Evolutionary conservation across 2,797 vertebrate genomes (phyloP), one percentile per base, ranked within the genome.

Genomic region (Hemibagrus guttatus): DNA sequence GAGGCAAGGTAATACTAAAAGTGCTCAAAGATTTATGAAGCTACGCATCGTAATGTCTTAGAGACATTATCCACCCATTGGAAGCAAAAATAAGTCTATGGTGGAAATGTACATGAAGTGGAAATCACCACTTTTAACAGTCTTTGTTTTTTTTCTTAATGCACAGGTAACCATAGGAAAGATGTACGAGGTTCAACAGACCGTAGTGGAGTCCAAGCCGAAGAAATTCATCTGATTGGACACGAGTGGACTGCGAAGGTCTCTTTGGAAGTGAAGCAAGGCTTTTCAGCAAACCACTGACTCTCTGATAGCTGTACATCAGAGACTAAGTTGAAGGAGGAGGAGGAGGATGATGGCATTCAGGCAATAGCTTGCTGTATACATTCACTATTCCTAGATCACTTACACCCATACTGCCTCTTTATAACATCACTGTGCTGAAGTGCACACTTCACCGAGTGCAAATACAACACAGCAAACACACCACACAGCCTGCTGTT

Each of bases 141-240:
- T 81, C 46, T 63, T 17, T 76, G 63, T 28, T 28, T 59, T 68
- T 81, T 31, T 89, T 31, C 49, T n/a, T 83, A 35, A 31, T 84
- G 81, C 39, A 52, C 87, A 97, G 96, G 96, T 96, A 31, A 90
- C 92, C 74, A 93, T 97, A 81, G 94, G 93, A 76, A 94, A 94
- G 16, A 81, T 97, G 69, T 97, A 95, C 84, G 88, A 92, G 17
- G 75, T 94, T 0, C 91, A 96, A 92, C 96, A 93, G 89, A 81
- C 94, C 26, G 84, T 97, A 35, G 92, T 97, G 88, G 92, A 91
- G 61, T 91, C 89, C 1, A 91, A 89, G 89, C 92, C 91, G 69
- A 92, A 91, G 89, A 89, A 90, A 86, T 86, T 90, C 0, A 71
- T 89, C 85, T 91, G 87, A 91, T 26, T 35, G 49, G 86, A 42